These are phyloP conservation scores for Armadillidium nasatum DNA, from an alignment of 1,140 invertebrate species.

Conservation along the genomic window DNA sequence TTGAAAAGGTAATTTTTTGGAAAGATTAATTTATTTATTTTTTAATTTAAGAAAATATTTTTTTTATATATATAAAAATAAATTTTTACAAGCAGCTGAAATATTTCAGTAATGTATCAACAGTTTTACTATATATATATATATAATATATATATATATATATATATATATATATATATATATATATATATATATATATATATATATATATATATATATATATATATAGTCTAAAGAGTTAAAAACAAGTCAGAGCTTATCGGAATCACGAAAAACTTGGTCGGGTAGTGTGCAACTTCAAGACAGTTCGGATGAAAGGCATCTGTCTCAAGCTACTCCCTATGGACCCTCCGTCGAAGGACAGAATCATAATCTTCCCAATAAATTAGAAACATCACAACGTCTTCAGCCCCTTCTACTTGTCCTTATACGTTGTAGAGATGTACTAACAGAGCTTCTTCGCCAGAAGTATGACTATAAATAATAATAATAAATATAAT, in stretches of 20 bases:
- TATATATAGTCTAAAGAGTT: not conserved
- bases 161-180: not conserved
- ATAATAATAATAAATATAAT: too few relatives aligned
- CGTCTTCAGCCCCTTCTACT: not conserved
- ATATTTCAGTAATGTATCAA: too few relatives aligned
- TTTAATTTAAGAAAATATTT: too few relatives aligned
- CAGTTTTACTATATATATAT: too few relatives aligned
- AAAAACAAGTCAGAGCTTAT: not conserved
- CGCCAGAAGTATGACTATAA: not conserved
- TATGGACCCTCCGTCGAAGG: not conserved
- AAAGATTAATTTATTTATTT: too few relatives aligned
- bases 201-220: slow-evolving; percentile 20
- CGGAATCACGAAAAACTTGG: not conserved
- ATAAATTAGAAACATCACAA: not conserved
- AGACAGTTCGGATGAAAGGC: not conserved
- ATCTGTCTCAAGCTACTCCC: not conserved
- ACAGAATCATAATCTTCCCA: not conserved
- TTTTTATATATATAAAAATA: too few relatives aligned
- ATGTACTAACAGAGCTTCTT: not conserved
- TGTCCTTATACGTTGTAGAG: not conserved
- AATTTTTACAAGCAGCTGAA: too few relatives aligned
- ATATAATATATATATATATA: too few relatives aligned
- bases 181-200: slow-evolving; percentile 19
- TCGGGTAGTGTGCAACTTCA: not conserved
- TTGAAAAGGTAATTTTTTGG: not conserved